Conservation (phyloP, 2,888 invertebrate genomes). For the Ectobius pallidus region DNA sequence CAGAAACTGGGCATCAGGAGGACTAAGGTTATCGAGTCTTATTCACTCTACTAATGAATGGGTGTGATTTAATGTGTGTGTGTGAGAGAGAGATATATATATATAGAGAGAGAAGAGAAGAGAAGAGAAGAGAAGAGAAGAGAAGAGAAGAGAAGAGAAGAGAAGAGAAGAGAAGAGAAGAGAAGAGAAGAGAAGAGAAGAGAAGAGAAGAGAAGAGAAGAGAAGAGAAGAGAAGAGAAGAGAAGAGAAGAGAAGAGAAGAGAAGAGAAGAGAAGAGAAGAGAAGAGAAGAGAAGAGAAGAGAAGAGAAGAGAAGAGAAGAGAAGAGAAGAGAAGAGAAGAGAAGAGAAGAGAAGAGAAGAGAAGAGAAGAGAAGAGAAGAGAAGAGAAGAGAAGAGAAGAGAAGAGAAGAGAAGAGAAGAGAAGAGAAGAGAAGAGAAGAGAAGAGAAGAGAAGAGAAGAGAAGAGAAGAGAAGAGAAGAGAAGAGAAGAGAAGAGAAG, state of each 20-base stretch:
- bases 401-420: too few relatives aligned
- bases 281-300: not conserved
- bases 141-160: too few relatives aligned
- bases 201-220: not conserved
- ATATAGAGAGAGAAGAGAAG: not conserved
- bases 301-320: not conserved
- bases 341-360: too few relatives aligned
- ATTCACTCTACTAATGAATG: too few relatives aligned
- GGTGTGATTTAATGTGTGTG: not conserved
- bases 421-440: not conserved
- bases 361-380: too few relatives aligned
- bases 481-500: not conserved
- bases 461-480: not conserved
- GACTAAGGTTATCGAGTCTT: too few relatives aligned
- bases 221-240: not conserved
- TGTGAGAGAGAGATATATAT: not conserved
- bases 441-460: not conserved
- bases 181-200: not conserved
- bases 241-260: too few relatives aligned
- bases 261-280: too few relatives aligned
- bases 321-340: not conserved
- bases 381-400: too few relatives aligned
- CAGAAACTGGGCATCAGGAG: too few relatives aligned
- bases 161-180: slow-evolving; percentile 8
- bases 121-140: not conserved